Evolutionary conservation across 53 echinoderm and acorn worm species (phyloP).

Genomic region (Mesocentrotus franciscanus): DNA sequence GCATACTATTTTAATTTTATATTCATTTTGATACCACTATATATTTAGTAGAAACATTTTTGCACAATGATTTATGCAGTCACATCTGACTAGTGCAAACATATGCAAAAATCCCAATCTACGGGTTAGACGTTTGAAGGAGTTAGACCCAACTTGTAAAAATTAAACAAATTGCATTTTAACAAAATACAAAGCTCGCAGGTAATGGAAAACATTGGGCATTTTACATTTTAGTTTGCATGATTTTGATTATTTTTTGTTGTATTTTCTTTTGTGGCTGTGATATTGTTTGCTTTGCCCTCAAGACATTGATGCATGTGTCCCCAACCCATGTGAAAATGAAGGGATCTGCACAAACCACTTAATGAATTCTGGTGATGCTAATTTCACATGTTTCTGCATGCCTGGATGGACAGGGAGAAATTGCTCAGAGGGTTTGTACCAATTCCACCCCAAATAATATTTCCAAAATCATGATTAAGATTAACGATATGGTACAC

Average conservation of each 20-base stretch:
- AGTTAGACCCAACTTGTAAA: not conserved
- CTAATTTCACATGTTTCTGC: constrained; percentile 9
- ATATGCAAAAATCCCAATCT: too few species aligned
- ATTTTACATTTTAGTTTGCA: constrained; percentile 38
- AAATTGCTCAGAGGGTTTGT: constrained; percentile 42
- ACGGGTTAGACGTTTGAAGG: too few species aligned
- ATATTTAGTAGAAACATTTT: too few species aligned
- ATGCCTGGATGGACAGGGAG: not conserved
- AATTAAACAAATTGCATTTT: not conserved
- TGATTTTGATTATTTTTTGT: not conserved
- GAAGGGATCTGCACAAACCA: constrained; percentile 22
- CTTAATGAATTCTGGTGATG: not conserved
- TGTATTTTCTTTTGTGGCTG: constrained; percentile 22
- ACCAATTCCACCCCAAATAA: not conserved
- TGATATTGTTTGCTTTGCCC: constrained; percentile 3
- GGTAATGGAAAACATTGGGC: not conserved
- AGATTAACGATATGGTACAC: not conserved
- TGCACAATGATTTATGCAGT: too few species aligned
- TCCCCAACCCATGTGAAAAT: constrained; percentile 25
- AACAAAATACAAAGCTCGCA: not conserved
- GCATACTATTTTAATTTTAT: too few species aligned
- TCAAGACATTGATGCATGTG: constrained; percentile 44
- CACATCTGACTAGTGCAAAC: too few species aligned
- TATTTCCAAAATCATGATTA: not conserved
- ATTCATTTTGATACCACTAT: too few species aligned